Evolutionary conservation across 2,888 invertebrate species (phyloP), one percentile per base, ranked within the genome.

Genomic region (Flexamia atlantica): DNA sequence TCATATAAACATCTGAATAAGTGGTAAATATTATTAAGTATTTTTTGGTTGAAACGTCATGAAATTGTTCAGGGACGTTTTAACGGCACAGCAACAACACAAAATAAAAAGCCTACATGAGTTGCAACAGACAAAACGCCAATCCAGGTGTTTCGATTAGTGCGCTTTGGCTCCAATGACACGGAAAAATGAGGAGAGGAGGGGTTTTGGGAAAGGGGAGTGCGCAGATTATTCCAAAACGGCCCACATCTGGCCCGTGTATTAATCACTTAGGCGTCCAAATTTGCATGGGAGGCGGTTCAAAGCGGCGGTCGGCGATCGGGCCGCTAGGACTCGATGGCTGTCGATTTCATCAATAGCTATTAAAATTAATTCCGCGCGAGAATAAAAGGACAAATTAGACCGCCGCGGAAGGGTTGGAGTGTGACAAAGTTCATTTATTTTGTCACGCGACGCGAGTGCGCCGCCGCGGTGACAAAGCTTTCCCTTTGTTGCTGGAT

Each of bases 361-460:
- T 30, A 64, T 64, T 64, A 64, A 64, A 10, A 64, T 28, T 64
- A 23, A 53, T 53, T 23, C 53, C 14, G 64, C 57, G 57, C 64
- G 14, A 64, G 64, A 64, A 64, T 64, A 64, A 64, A 64, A 30
- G 64, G 12, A 9, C 64, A 64, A 64, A 64, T 64, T 64, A 64
- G 64, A 64, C 23, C 57, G 14, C 50, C 50, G 57, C 57, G 57
- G 23, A 64, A 23, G 53, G 53, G 53, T 53, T 64, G 10, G 17
- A 28, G 28, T 64, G 64, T 64, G 64, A 64, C 64, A 64, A 64
- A 64, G 64, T 64, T 64, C 64, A 64, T 64, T 64, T 64, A 64
- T 64, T 64, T 64, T 30, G 28, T 64, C 10, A n/a, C 57, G 7
- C 64, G 25, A 14, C 57, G 57, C 25, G 57, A 57, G 23, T 20